Evolutionary conservation across 2,113 vertebrate genomes (phyloP).

Genomic region (Prochilodus magdalenae): DNA sequence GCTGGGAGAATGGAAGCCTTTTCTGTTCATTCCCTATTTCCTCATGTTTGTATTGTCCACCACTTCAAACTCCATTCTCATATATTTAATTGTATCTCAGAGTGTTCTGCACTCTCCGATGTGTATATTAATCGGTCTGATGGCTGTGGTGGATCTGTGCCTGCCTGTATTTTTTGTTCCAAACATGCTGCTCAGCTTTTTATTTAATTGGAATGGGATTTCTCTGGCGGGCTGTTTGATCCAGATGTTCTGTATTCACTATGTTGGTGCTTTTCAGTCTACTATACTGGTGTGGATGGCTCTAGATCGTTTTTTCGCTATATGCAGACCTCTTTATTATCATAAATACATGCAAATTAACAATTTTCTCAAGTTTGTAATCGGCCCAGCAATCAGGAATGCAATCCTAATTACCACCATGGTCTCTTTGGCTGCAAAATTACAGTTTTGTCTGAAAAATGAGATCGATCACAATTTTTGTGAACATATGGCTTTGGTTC

Average conservation of each 20-base stretch:
- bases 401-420: background rate
- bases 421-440: constrained; percentile 6
- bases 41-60: constrained; percentile 38
- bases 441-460: constrained; percentile 60
- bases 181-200: constrained; percentile 45
- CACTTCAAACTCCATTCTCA: constrained; percentile 43
- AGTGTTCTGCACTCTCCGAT: constrained; percentile 57
- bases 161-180: constrained; percentile 44
- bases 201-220: constrained; percentile 44
- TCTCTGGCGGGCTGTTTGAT: constrained; percentile 44
- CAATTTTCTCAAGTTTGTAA: background rate
- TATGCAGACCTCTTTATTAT: constrained; percentile 51
- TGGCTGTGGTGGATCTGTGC: constrained; percentile 49
- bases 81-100: constrained; percentile 42
- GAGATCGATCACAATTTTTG: constrained; percentile 64
- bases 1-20: constrained; percentile 21
- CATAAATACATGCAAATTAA: constrained; percentile 32
- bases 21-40: constrained; percentile 42
- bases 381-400: constrained; percentile 36
- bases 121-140: constrained; percentile 60
- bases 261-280: constrained; percentile 55
- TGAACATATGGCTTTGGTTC: constrained; percentile 70
- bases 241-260: constrained; percentile 54
- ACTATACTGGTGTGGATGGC: constrained; percentile 67
- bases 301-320: constrained; percentile 58